Base-by-base conservation (phyloP, 2,113 vertebrate species). In the Galemys pyrenaicus region DNA sequence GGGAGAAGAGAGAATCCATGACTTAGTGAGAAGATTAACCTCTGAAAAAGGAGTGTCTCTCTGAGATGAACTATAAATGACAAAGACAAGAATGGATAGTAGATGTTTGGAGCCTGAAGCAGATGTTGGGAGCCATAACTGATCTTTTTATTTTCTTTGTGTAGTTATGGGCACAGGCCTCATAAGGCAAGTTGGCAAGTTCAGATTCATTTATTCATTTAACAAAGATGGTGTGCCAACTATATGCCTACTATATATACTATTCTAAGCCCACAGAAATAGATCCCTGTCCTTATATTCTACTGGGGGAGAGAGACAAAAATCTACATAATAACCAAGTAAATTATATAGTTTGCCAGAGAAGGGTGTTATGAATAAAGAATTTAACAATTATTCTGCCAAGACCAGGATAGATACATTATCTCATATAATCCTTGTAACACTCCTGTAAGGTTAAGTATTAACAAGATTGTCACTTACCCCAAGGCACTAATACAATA, bases 81-180 rank as follows among this genome's bases (percentile, higher is more conserved):
- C 35, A n/a, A 74, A 49, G 73, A 56, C 19, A 68, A 65, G 44
- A 73, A 71, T 22, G 41, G 70, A 44, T 32, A 37, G 75, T 0
- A 77, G 80, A 60, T 78, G 24, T 81, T 13, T 67, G 37, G 60
- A 87, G 84, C 20, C 9, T 3, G 15, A n/a, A 39, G 54, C 51
- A 89, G 49, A 75, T 70, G 22, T 28, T 30, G 26, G 68, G 35
- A 82, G 28, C 41, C 80, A 87, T 0, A 30, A 46, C 0, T 41
- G 68, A 41, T 64, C 60, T 46, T 85, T 37, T 74, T n/a, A 64
- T 85, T 91, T 84, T 90, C 77, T 60, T 89, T 37, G 35, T 39
- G 73, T 46, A 81, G 78, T 54, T 30, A 91, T 46, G 78, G 30
- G 35, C 41, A 54, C 0, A 64, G 73, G 37, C 35, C 70, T 68